Base-by-base conservation (phyloP, 2,888 invertebrate genomes). In the Chrysolina oricalcia region DNA sequence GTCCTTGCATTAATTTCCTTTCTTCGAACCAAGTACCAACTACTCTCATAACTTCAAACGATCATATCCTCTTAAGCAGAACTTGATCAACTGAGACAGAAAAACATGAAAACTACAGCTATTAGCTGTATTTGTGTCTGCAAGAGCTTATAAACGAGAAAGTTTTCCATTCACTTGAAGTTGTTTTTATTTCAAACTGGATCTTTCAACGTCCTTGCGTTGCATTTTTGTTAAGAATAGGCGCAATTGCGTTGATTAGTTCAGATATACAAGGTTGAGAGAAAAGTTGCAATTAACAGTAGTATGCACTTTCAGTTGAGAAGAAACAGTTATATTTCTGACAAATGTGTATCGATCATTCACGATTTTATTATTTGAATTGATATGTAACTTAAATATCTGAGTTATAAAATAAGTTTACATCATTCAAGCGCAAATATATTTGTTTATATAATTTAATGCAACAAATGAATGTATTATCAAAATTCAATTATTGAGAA, bases 121-220 rank as follows among this genome's bases (percentile, higher is more conserved):
- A 74, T 68, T 53, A 65, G 65, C 43, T 59, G 59, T 59, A 27
- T 59, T 27, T 74, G 62, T 23, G 70, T 65, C 67, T 73, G 71
- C 67, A 23, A 43, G 68, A 70, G 73, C 35, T 43, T 70, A 73
- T 50, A 72, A 74, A 75, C 77, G 82, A 81, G 85, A 86, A 86
- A 85, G 85, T 85, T 81, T 70, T 74, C 76, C 78, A 75, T 75
- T 78, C 78, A 75, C 78, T 79, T 73, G 10, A 46, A 43, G 23
- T 70, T 72, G 2, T 27, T 78, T 81, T 75, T 75, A 70, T 75
- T 17, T 62, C 72, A 83, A 83, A 84, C 84, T 85, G 83, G 84
- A 85, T 86, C 82, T 83, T 81, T 69, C 73, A 80, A 83, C 84
- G 85, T 70, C 85, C 85, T 85, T 84, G 85, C 82, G 35, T 72